Conservation (phyloP, 2,888 invertebrate species). For the Pandemis cinnamomeana region DNA sequence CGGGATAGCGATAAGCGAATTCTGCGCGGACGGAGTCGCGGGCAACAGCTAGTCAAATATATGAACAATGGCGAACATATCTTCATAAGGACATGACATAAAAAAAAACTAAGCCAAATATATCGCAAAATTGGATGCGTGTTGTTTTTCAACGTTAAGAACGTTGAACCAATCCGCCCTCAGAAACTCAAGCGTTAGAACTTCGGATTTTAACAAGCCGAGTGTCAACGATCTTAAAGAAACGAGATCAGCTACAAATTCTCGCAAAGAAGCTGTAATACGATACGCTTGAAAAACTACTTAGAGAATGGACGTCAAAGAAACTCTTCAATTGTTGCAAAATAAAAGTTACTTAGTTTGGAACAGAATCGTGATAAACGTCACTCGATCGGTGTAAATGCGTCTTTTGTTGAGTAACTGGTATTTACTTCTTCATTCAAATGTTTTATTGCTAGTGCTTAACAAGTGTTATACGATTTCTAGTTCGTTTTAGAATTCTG, state of each 20-base stretch:
- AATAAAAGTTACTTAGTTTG: conserved; percentile 29
- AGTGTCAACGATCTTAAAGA: conserved; percentile 19
- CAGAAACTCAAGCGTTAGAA: neutral
- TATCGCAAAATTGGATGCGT: no score
- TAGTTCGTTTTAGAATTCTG: no score
- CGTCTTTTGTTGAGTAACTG: neutral
- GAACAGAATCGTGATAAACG: conserved; percentile 30
- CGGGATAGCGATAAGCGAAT: no score
- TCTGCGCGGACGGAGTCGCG: no score
- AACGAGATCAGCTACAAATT: conserved; percentile 38
- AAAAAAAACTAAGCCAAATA: no score
- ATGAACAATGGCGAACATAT: no score
- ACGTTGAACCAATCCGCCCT: neutral
- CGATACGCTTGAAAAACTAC: conserved; percentile 35
- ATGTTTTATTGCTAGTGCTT: no score
- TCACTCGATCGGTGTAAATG: conserved; percentile 23
- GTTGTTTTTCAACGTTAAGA: no score
- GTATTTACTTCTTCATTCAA: neutral
- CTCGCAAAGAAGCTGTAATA: conserved; percentile 35
- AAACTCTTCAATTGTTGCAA: conserved; percentile 29
- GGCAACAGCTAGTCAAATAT: no score
- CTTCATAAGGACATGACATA: no score
- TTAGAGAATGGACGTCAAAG: conserved; percentile 26
- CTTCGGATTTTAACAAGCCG: conserved; percentile 6
- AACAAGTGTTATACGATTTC: neutral